Evolutionary conservation across 2,113 vertebrate species (phyloP).

Genomic region (Alectura lathami): DNA sequence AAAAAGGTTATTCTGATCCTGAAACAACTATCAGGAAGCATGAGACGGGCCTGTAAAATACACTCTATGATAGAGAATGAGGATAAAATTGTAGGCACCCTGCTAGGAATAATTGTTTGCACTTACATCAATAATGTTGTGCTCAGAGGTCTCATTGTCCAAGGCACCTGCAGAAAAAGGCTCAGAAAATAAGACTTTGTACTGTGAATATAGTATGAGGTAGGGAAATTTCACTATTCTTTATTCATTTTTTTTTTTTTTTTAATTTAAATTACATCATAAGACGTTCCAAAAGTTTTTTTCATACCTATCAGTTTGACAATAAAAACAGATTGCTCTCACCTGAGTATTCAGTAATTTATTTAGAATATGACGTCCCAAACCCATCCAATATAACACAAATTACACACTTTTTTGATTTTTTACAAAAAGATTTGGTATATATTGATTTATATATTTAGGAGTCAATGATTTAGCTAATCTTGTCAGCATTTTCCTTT

Average conservation of each 20-base stretch:
- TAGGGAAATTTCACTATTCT: neutral
- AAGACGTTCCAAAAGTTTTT: neutral
- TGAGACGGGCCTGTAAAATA: neutral
- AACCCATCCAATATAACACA: neutral
- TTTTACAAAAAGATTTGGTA: neutral
- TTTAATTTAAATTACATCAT: neutral
- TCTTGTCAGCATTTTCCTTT: neutral
- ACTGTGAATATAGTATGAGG: neutral
- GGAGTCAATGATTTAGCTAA: neutral
- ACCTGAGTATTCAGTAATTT: neutral
- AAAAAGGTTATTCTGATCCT: conserved; percentile 41
- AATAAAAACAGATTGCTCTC: neutral
- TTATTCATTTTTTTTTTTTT: neutral
- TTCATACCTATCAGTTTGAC: neutral
- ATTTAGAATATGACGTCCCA: neutral
- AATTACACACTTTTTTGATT: neutral
- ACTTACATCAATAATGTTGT: neutral
- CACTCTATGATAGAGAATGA: neutral
- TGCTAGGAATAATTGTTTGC: neutral
- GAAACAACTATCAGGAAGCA: conserved; percentile 32
- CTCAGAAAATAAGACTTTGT: neutral
- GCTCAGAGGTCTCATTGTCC: neutral
- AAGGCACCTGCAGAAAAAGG: neutral
- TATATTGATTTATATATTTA: neutral
- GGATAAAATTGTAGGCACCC: neutral